phyloP scores from a whole-genome alignment of 2,113 vertebrate genomes.

The Ellobius talpinus region DNA sequence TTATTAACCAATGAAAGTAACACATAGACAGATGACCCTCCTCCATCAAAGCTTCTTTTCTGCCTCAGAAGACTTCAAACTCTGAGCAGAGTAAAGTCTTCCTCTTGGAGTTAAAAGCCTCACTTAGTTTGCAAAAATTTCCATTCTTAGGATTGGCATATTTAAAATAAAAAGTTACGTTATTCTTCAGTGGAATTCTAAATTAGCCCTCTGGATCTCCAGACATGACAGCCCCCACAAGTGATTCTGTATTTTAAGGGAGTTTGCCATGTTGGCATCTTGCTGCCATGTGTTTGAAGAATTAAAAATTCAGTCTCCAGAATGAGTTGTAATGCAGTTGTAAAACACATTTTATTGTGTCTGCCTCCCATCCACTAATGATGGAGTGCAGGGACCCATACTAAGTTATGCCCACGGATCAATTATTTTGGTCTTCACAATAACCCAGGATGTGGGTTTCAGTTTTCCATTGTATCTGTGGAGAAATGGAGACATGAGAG shows the following conservation, averaged over 20 bases:
- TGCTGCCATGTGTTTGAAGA: neutral
- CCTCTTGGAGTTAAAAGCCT: slow-evolving; percentile 54
- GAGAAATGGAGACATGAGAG: neutral
- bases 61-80: neutral
- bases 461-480: neutral
- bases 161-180: slow-evolving; percentile 50
- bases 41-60: neutral
- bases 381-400: neutral
- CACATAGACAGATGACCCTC: too few relatives aligned
- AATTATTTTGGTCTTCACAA: slow-evolving; percentile 12
- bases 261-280: slow-evolving; percentile 25
- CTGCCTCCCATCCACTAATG: neutral
- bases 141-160: neutral
- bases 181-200: slow-evolving; percentile 64
- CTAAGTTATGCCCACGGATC: neutral
- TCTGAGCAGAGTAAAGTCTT: slow-evolving; percentile 41
- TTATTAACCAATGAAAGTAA: too few relatives aligned
- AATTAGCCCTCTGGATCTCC: neutral
- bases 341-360: neutral
- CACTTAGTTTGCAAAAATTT: slow-evolving; percentile 63
- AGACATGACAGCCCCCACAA: neutral
- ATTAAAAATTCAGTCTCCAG: slow-evolving; percentile 52
- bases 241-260: neutral
- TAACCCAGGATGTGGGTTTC: neutral
- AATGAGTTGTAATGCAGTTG: neutral